Conservation (phyloP, 2,888 invertebrate genomes). For the Peribatodes rhomboidaria region DNA sequence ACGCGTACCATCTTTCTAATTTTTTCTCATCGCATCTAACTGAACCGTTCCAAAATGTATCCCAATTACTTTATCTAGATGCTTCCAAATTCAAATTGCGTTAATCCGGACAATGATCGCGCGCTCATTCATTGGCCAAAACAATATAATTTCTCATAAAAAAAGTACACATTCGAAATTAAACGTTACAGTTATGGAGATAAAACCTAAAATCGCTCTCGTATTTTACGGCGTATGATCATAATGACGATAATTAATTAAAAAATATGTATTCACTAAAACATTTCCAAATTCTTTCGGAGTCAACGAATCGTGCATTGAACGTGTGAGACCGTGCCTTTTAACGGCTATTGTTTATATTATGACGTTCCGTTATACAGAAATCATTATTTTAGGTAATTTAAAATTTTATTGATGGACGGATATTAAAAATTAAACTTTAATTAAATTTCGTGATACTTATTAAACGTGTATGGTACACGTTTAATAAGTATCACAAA, state of each 20-base stretch:
- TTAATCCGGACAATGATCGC: constrained; percentile 75
- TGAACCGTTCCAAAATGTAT: constrained; percentile 48
- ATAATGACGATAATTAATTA: constrained; percentile 81
- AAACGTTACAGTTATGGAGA: constrained; percentile 49
- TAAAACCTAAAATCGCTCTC: constrained; percentile 55
- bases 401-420: constrained; percentile 46
- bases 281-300: constrained; percentile 79
- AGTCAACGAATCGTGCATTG: constrained; percentile 74
- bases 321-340: constrained; percentile 62
- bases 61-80: constrained; percentile 63
- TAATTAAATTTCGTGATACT: neutral
- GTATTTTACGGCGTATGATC: constrained; percentile 38
- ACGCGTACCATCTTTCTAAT: constrained; percentile 17
- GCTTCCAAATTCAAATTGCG: constrained; percentile 80
- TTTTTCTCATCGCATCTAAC: constrained; percentile 28
- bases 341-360: constrained; percentile 67
- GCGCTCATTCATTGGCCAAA: constrained; percentile 78
- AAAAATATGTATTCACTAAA: constrained; percentile 77
- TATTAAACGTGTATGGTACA: too few relatives aligned
- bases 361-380: constrained; percentile 52
- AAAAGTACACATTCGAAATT: constrained; percentile 48
- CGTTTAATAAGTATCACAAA: too few relatives aligned
- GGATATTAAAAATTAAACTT: constrained; percentile 13
- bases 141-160: constrained; percentile 79
- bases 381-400: constrained; percentile 59